phyloP scores from a whole-genome alignment of 2,113 vertebrate genomes.

The Galemys pyrenaicus region DNA sequence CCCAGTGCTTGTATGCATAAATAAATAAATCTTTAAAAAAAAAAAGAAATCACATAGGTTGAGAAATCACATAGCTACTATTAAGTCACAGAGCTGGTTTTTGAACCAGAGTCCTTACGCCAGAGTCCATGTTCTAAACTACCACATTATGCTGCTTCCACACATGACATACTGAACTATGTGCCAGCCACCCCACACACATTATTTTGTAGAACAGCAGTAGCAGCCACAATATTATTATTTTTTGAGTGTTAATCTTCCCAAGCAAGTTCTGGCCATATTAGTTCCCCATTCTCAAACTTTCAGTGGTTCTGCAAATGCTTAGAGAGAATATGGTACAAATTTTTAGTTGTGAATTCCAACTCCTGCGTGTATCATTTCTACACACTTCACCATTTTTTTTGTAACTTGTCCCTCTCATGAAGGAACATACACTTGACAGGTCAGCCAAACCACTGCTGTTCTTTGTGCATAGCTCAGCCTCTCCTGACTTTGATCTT shows the following conservation, averaged over 20 bases:
- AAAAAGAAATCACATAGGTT: neutral
- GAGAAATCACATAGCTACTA: neutral
- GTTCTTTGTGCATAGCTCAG: neutral
- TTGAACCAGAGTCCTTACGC: neutral
- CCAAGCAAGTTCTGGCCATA: constrained; percentile 35
- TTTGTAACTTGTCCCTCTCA: constrained; percentile 22
- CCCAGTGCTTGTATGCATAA: too few relatives aligned
- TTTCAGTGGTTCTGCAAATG: neutral
- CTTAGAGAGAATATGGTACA: constrained; percentile 37
- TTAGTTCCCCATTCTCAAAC: constrained; percentile 44
- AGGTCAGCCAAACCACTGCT: constrained; percentile 40
- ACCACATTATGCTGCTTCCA: neutral
- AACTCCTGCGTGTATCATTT: neutral
- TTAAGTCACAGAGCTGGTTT: neutral
- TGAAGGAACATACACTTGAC: neutral
- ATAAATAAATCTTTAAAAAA: too few relatives aligned
- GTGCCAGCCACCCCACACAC: neutral
- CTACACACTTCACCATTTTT: constrained; percentile 37
- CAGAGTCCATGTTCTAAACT: neutral
- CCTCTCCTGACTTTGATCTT: constrained; percentile 39
- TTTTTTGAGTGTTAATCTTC: constrained; percentile 18
- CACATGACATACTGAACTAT: neutral
- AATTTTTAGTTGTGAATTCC: constrained; percentile 33
- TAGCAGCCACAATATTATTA: neutral
- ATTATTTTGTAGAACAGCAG: neutral